Base-by-base conservation (phyloP, 2,797 vertebrate genomes). In the Aulostomus chinensis region DNA sequence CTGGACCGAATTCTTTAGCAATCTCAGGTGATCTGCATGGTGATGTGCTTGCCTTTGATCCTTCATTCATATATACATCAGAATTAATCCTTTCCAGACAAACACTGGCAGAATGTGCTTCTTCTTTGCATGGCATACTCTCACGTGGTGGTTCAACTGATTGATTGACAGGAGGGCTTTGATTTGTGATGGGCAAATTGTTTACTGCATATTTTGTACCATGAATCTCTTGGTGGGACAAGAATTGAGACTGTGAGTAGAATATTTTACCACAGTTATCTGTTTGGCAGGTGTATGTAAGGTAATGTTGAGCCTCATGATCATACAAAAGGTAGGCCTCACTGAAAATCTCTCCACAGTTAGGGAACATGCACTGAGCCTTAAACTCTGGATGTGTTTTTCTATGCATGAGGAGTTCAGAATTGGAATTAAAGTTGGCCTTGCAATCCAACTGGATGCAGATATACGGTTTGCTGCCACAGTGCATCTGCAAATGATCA, bases 261-360 rank as follows among this genome's bases (percentile, higher is more conserved):
- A 97, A 99, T 42, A 97, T 91, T 81, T 95, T 98, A 14, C 94
- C 94, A 64, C 97, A 99, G 75, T 91, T 92, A 5, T 90, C 85
- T 16, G 89, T 90, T 85, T 90, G 95, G 88, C 97, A 99, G 34
- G 95, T 96, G 26, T 94, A 99, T 0, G 95, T 98, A 37, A 98
- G 95, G 83, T 99, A 99, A 90, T 99, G 97, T 75, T 99, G 97
- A 78, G 97, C 97, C 93, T 99, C 97, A 0, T 99, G 97, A 80
- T 99, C 97, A 55, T 99, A 99, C 6, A 99, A 91, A 73, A 98
- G 90, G 76, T 99, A 98, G 8, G 97, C 95, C 85, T 99, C 96
- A 1, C 88, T 94, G 85, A 98, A 99, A 72, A 98, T 87, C 54
- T 94, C 88, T 45, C 96, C 97, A 53, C 97, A 99, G 81, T 98